Conservation (phyloP, 2,113 vertebrate species). For the Ptilonorhynchus violaceus region DNA sequence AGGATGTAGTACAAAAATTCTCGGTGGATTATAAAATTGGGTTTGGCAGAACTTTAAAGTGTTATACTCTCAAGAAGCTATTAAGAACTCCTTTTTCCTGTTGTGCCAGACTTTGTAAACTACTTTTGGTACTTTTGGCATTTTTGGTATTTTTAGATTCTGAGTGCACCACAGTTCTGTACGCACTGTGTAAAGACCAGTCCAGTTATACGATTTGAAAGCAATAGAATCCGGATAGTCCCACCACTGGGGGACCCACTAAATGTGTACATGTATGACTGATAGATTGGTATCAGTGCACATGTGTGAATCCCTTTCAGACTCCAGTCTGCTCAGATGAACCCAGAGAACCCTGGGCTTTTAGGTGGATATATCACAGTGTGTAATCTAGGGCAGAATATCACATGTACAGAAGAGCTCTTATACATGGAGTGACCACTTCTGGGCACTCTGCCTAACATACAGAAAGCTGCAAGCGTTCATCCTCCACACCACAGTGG, state of each 20-base stretch:
- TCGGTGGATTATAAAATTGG: background rate
- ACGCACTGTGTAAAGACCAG: background rate
- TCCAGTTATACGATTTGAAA: background rate
- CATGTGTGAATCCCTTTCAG: background rate
- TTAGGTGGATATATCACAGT: background rate
- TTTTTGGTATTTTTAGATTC: background rate
- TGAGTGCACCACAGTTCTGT: background rate
- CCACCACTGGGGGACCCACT: background rate
- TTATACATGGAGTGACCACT: background rate
- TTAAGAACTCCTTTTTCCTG: background rate
- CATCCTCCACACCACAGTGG: accelerated
- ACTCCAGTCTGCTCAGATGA: background rate
- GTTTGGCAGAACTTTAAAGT: background rate
- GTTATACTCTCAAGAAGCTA: background rate
- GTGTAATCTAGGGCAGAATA: accelerated
- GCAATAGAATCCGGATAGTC: background rate
- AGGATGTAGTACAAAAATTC: background rate
- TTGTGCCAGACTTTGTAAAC: background rate
- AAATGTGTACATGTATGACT: background rate
- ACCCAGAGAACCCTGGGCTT: background rate
- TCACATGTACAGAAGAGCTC: background rate
- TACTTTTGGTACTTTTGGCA: background rate
- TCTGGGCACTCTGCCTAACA: background rate
- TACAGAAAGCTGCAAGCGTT: background rate
- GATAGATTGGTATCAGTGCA: background rate